Base-by-base conservation (phyloP, 1,140 invertebrate species). In the Zaprionus lachaisei region DNA sequence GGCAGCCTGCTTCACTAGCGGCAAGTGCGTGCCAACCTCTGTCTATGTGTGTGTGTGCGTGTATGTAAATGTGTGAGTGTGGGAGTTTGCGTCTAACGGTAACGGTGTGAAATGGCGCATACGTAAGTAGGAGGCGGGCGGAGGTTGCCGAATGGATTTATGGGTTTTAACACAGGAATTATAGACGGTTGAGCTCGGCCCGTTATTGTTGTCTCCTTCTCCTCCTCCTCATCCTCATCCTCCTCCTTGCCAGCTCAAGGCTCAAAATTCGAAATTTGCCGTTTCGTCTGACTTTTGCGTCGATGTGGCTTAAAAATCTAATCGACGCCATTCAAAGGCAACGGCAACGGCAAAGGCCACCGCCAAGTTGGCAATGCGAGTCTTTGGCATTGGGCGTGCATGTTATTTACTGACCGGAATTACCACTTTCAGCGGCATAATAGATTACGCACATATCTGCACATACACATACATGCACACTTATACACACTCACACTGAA, bases 351-450 rank as follows among this genome's bases (percentile, higher is more conserved):
- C 11, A 17, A 12, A 2, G 15, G 51, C 51, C 22, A 11, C 4
- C 9, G 17, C 34, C 54, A 14, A 44, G 49, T n/a, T 12, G 20
- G 55, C 26, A 61, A 15, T 26, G 47, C 57, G 61, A 60, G 20
- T 60, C 61, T 71, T 67, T 77, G 76, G 83, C 85, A 85, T 85
- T 76, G 79, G 81, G 77, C 74, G 71, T 87, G 80, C 80, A 66
- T 72, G 85, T 90, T 90, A 90, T 90, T 90, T 90, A 90, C 86
- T 90, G 86, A 85, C 85, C 85, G 85, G 85, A 90, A 90, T 90
- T 80, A 90, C 85, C 85, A 90, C 85, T 90, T 90, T 90, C 86
- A 90, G 81, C 85, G 80, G 77, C 65, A 85, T 85, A 90, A 90
- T 90, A 90, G 85, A 90, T 90, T 90, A 85, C 77, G 68, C 78